Evolutionary conservation across 2,888 invertebrate genomes (phyloP).

Genomic region (Parnassius smintheus): DNA sequence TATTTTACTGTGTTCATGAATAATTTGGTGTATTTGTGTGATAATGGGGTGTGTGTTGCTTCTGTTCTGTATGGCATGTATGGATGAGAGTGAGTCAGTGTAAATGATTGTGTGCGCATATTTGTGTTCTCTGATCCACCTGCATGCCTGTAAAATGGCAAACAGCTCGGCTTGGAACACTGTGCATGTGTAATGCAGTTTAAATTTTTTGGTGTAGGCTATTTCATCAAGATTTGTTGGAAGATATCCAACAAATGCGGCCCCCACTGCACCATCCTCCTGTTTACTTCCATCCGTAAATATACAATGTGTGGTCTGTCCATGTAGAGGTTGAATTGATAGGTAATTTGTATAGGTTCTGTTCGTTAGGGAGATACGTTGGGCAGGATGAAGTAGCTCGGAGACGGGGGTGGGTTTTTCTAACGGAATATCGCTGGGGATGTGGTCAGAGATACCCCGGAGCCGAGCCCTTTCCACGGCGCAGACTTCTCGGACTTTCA

Average conservation of each 20-base stretch:
- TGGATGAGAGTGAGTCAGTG: constrained; percentile 8
- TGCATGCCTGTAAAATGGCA: no score
- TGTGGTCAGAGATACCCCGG: no score
- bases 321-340: not conserved
- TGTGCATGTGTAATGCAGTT: constrained; percentile 11
- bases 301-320: not conserved
- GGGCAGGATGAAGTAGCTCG: not conserved
- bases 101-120: not conserved
- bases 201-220: no score
- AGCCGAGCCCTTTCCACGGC: no score
- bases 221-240: no score
- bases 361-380: not conserved
- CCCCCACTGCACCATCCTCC: not conserved
- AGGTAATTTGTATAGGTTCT: not conserved
- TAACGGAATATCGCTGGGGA: no score
- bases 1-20: not conserved
- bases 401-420: no score
- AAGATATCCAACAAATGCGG: not conserved
- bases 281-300: not conserved
- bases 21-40: constrained; percentile 1
- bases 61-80: constrained; percentile 3
- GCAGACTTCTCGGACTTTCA: no score
- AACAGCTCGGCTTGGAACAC: constrained; percentile 16
- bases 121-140: not conserved
- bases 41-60: constrained; percentile 6